Evolutionary conservation across 1,140 invertebrate genomes (phyloP).

Genomic region (Elymnias hypermnestra): DNA sequence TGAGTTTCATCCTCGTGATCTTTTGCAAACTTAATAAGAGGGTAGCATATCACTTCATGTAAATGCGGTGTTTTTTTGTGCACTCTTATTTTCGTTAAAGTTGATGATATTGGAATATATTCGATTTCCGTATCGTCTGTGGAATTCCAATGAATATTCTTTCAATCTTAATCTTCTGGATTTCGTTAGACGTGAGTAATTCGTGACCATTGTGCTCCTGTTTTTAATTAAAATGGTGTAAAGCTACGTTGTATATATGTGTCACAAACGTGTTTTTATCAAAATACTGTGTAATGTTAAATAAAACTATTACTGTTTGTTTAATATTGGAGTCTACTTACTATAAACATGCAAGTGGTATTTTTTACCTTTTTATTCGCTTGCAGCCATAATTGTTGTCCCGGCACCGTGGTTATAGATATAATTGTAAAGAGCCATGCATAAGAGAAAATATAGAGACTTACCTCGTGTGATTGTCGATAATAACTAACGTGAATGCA

Average conservation of each 20-base stretch:
- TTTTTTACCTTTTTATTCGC: conserved; percentile 58
- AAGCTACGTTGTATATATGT: conserved; percentile 45
- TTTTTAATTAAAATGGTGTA: conserved; percentile 47
- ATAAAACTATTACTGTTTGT: no score
- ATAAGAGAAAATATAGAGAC: conserved; percentile 36
- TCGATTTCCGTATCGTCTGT: conserved; percentile 84
- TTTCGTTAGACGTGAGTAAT: conserved; percentile 53
- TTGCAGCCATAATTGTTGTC: conserved; percentile 29
- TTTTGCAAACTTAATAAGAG: conserved; percentile 67
- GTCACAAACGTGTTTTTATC: conserved; percentile 38
- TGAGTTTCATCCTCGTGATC: conserved; percentile 11
- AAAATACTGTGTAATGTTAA: conserved; percentile 34
- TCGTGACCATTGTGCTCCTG: conserved; percentile 57
- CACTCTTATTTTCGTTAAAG: conserved; percentile 86
- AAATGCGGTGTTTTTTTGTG: conserved; percentile 76
- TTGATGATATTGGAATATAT: conserved; percentile 88
- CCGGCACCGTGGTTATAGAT: conserved; percentile 52
- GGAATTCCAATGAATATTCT: conserved; percentile 67
- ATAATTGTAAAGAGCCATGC: conserved; percentile 37
- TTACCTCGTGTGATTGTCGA: conserved; percentile 50
- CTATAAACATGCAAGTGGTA: conserved; percentile 43
- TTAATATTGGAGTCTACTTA: conserved; percentile 68
- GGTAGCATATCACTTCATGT: conserved; percentile 78
- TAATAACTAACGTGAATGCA: conserved; percentile 40
- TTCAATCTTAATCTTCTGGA: conserved; percentile 25